Evolutionary conservation across 2,113 vertebrate species (phyloP).

Genomic region (Myrmecophaga tridactyla): DNA sequence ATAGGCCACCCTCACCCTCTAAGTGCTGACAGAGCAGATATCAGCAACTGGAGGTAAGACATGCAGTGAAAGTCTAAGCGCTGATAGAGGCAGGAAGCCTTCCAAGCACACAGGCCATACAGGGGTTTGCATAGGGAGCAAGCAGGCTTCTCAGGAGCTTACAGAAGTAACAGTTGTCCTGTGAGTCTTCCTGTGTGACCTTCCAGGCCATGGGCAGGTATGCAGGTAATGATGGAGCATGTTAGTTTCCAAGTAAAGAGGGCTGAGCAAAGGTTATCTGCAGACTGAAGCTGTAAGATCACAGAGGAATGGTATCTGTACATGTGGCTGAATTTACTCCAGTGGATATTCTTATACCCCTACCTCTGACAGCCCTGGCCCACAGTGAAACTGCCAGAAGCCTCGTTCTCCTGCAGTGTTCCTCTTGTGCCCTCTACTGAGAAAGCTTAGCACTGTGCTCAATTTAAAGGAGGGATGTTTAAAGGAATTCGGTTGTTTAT

Average conservation of each 20-base stretch:
- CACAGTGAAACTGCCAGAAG: not conserved
- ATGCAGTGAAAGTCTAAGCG: not conserved
- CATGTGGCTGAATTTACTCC: not conserved
- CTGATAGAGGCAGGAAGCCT: not conserved
- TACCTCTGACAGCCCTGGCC: not conserved
- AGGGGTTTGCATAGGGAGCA: not conserved
- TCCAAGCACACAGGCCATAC: not conserved
- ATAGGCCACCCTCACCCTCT: no score
- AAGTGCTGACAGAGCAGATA: not conserved
- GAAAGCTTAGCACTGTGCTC: not conserved
- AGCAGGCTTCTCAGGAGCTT: not conserved
- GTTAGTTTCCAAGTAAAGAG: not conserved
- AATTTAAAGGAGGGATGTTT: not conserved
- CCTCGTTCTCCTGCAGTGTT: not conserved
- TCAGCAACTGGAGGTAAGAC: not conserved
- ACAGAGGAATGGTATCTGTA: not conserved
- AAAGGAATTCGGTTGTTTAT: not conserved
- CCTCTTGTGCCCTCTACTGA: not conserved
- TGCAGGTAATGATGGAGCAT: no score
- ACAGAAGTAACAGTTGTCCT: not conserved
- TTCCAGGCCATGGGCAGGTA: not conserved
- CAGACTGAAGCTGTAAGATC: not conserved
- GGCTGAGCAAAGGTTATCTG: not conserved
- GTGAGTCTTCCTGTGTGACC: not conserved
- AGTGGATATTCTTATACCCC: not conserved